Evolutionary conservation across 2,797 vertebrate genomes (phyloP).

Genomic region (Alcedo atthis): DNA sequence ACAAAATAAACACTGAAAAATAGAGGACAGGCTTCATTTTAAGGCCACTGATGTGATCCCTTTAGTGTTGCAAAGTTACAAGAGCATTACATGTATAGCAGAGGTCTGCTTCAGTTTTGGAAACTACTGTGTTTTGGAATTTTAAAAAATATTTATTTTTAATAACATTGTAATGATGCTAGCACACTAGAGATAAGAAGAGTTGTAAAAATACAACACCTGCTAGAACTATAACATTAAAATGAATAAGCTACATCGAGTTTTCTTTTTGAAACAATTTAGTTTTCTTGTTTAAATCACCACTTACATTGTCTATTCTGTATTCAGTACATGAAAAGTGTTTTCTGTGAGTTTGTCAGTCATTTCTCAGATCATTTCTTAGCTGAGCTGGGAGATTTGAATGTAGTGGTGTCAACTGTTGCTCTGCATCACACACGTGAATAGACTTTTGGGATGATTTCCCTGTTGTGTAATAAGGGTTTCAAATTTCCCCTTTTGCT

Average conservation of each 20-base stretch:
- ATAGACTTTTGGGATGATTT: neutral
- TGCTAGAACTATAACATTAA: constrained; percentile 42
- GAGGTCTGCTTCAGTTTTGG: neutral
- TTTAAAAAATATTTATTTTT: neutral
- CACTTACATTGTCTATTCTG: neutral
- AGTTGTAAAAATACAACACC: constrained; percentile 35
- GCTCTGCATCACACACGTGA: neutral
- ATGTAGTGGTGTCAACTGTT: neutral
- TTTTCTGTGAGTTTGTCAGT: constrained; percentile 26
- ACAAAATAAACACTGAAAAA: neutral
- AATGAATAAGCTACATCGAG: constrained; percentile 59
- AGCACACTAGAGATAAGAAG: neutral
- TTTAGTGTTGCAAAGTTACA: neutral
- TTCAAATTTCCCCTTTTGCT: neutral
- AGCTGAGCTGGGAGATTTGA: neutral
- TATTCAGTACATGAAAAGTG: constrained; percentile 41
- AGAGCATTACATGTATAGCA: neutral
- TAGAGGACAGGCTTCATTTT: neutral
- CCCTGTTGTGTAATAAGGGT: neutral
- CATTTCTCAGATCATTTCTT: constrained; percentile 23
- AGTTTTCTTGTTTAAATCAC: constrained; percentile 22
- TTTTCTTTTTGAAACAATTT: constrained; percentile 46
- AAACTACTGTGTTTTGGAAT: neutral
- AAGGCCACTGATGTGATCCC: neutral
- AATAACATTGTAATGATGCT: neutral